These are phyloP conservation scores for Brachionus asplanchnoidis DNA, from an alignment of 1,140 invertebrate species.

Conservation along the genomic window DNA sequence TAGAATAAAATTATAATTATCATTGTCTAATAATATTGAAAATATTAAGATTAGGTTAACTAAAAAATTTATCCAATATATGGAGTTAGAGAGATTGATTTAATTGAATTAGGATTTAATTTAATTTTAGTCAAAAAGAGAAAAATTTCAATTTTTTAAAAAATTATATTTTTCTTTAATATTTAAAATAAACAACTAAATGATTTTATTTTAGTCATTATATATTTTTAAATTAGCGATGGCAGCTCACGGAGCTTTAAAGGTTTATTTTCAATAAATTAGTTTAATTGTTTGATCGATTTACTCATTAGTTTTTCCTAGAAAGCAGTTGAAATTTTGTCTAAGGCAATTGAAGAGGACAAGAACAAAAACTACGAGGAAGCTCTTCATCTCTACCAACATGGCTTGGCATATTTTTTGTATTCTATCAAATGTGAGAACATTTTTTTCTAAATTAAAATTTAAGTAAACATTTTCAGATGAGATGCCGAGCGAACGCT, in stretches of 20 bases:
- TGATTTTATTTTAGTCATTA: not conserved
- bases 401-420: slow-evolving; percentile 97
- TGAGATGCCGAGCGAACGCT: slow-evolving; percentile 89
- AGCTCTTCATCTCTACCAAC: slow-evolving; percentile 85
- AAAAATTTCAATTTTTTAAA: not conserved
- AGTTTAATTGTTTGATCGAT: not conserved
- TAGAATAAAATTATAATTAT: too few species aligned
- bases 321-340: slow-evolving; percentile 97
- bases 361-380: slow-evolving; percentile 95
- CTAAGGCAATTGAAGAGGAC: slow-evolving; percentile 95
- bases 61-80: not conserved
- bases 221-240: not conserved
- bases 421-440: slow-evolving; percentile 90
- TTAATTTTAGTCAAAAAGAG: not conserved
- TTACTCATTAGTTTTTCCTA: slow-evolving; percentile 38
- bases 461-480: slow-evolving; percentile 61
- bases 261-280: not conserved
- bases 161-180: not conserved
- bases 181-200: not conserved
- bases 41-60: too few species aligned
- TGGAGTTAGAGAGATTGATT: not conserved
- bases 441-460: not conserved
- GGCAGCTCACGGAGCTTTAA: not conserved
- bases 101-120: not conserved
- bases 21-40: too few species aligned